Conservation (phyloP, 37 sponge, comb jelly and placozoan genomes). For the Petrosia ficiformis region DNA sequence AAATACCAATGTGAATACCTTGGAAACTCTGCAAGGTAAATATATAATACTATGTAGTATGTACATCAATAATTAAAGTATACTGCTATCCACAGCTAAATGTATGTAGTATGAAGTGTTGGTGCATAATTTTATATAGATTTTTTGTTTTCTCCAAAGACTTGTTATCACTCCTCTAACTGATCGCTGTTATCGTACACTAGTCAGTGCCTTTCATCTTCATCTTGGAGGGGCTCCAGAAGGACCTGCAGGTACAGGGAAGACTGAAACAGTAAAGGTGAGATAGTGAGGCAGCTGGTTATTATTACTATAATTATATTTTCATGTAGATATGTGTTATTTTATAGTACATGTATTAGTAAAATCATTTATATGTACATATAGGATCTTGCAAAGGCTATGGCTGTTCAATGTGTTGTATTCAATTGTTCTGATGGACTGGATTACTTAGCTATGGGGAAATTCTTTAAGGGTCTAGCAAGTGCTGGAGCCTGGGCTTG, state of each 20-base stretch:
- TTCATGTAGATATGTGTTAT: not conserved
- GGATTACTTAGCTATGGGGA: constrained; percentile 99
- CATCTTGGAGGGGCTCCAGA: constrained; percentile 98
- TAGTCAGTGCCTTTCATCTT: constrained; percentile 96
- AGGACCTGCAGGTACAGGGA: constrained; percentile 98
- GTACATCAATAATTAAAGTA: too few species aligned
- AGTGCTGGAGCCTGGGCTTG: constrained; percentile 98
- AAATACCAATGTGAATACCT: constrained; percentile 96
- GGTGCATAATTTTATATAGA: not conserved
- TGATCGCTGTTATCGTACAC: constrained; percentile 99
- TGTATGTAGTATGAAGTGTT: not conserved
- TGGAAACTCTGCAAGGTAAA: constrained; percentile 90
- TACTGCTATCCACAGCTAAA: not conserved
- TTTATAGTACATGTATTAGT: not conserved
- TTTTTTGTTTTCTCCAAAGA: constrained; percentile 20
- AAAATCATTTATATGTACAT: not conserved
- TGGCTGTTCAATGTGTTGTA: constrained; percentile 97
- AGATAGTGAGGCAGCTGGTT: not conserved
- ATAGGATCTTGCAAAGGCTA: constrained; percentile 88
- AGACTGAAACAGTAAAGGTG: constrained; percentile 62
- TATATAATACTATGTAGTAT: too few species aligned
- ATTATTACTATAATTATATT: not conserved
- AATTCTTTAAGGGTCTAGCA: constrained; percentile 97
- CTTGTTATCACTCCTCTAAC: constrained; percentile 99
- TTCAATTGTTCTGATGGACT: constrained; percentile 99